Evolutionary conservation across 2,888 invertebrate species (phyloP), one percentile per base, ranked within the genome.

Genomic region (Hydrotaea cyrtoneurina): DNA sequence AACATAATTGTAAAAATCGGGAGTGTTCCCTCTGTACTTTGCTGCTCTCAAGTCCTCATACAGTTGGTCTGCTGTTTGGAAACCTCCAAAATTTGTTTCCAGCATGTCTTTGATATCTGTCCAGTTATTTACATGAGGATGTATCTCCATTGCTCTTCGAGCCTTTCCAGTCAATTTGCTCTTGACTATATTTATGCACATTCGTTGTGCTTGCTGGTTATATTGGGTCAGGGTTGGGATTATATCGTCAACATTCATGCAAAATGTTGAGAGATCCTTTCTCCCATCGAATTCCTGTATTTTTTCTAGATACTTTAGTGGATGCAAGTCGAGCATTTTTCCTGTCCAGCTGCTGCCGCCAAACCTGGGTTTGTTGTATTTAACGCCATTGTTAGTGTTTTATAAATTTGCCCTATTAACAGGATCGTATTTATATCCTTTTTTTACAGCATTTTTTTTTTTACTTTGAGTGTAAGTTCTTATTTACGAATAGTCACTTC

Each of bases 141-240:
- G 73, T 4, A 72, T 72, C 46, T 78, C 77, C 55, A 77, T 66
- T 43, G 66, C 19, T 26, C 79, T 62, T 55, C 72, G 74, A 4
- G 71, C 62, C 69, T 36, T 62, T 11, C 71, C 76, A 23, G 77
- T 71, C 21, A 80, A 59, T 76, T 75, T 80, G 17, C 36, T 50
- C n/a, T 71, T 80, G 19, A 80, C 36, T 13, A 80, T 80, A 36
- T 76, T 78, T 1, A 72, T 78, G 53, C 71, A 78, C 78, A 78
- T 78, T 26, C 36, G 5, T 36, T 78, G 78, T 36, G 71, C 62
- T 19, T 72, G 78, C 11, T 59, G 50, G 39, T 78, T 62, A 36
- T 78, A 78, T 26, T 50, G 21, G 3, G 23, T 72, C 19, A 78
- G 19, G 55, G 78, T 72, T n/a, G 80, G 80, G n/a, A 72, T 62